Conservation (phyloP, 2,797 vertebrate genomes). For the Premnoplex brunnescens region DNA sequence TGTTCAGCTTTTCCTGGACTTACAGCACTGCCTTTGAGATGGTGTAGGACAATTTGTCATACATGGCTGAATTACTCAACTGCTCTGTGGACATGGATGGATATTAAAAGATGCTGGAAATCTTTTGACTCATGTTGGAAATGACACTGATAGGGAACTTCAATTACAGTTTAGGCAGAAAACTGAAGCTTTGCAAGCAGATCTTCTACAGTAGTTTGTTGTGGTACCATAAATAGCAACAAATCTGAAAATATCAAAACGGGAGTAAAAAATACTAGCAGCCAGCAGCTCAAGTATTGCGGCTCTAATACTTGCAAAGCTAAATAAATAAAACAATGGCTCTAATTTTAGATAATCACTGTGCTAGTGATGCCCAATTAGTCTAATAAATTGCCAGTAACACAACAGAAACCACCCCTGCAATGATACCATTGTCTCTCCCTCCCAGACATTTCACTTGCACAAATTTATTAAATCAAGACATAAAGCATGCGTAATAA, state of each 20-base stretch:
- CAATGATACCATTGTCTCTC: neutral
- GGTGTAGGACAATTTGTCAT: neutral
- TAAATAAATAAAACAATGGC: neutral
- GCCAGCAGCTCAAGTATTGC: neutral
- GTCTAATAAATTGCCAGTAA: slow-evolving; percentile 30
- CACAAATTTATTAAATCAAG: slow-evolving; percentile 8
- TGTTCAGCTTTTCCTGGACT: neutral
- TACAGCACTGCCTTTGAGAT: neutral
- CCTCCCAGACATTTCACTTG: neutral
- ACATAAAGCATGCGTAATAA: neutral
- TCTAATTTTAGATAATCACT: slow-evolving; percentile 24
- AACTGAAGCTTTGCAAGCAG: neutral
- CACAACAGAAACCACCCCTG: neutral
- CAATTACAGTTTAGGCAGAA: neutral
- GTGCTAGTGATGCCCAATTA: slow-evolving; percentile 1
- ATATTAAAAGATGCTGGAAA: neutral
- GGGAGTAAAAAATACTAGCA: neutral
- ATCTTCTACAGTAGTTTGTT: neutral
- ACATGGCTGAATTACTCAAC: neutral
- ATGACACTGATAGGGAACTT: neutral
- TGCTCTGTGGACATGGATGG: neutral
- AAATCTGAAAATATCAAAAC: neutral
- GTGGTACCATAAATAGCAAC: neutral
- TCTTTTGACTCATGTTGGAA: neutral
- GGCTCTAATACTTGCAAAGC: neutral